These are phyloP conservation scores for Sacculina carcini DNA, from an alignment of 2,888 invertebrate genomes.

Conservation along the genomic window DNA sequence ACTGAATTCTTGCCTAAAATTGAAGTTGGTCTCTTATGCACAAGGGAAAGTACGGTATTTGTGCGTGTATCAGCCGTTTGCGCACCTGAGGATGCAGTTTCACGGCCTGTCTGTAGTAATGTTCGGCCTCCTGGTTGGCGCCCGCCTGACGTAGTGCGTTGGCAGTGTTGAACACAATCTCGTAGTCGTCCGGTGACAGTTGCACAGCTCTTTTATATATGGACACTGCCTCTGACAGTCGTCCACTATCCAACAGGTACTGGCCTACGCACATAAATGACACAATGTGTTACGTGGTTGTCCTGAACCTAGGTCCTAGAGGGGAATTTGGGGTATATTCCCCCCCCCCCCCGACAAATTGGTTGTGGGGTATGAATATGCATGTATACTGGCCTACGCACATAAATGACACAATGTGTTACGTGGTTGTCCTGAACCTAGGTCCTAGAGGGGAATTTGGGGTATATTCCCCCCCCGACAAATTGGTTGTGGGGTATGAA, in stretches of 20 bases:
- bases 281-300: too few species aligned
- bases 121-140: slow-evolving; percentile 52
- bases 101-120: slow-evolving; percentile 59
- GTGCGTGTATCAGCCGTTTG: too few species aligned
- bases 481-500: background rate
- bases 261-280: slow-evolving; percentile 38
- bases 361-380: too few species aligned
- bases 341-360: background rate
- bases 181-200: slow-evolving; percentile 49
- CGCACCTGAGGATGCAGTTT: slow-evolving; percentile 32
- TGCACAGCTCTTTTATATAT: slow-evolving; percentile 52
- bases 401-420: too few species aligned
- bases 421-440: background rate
- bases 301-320: background rate
- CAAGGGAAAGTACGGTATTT: too few species aligned
- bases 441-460: background rate
- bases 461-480: background rate
- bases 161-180: slow-evolving; percentile 60
- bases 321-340: background rate
- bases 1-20: too few species aligned
- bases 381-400: slow-evolving; percentile 54
- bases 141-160: slow-evolving; percentile 58
- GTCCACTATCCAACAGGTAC: slow-evolving; percentile 51
- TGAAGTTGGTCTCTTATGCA: too few species aligned
- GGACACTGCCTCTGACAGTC: slow-evolving; percentile 53